phyloP scores from a whole-genome alignment of 2,888 invertebrate species.

The Euphydryas editha region DNA sequence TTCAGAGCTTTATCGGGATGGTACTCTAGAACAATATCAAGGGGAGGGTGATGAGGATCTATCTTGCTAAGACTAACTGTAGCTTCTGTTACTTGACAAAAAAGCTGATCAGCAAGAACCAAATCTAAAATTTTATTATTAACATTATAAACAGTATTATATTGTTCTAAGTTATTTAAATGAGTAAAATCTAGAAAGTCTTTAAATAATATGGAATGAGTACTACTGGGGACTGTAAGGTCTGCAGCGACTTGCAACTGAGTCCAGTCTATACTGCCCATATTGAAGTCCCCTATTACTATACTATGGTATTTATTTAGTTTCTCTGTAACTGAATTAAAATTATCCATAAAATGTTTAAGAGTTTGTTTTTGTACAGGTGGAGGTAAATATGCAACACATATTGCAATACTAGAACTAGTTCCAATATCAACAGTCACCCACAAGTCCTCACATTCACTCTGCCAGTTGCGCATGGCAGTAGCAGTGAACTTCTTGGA shows the following conservation, averaged over 20 bases:
- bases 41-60: background rate
- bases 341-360: background rate
- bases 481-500: background rate
- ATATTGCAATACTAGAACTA: background rate
- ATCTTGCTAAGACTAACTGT: background rate
- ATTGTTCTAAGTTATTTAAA: background rate
- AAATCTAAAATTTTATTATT: background rate
- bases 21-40: background rate
- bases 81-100: background rate
- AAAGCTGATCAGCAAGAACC: background rate
- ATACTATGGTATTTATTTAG: background rate
- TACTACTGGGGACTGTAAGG: background rate
- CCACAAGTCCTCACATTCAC: background rate
- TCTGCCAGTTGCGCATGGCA: background rate
- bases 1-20: background rate
- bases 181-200: background rate
- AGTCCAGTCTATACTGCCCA: background rate
- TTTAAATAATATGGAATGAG: background rate
- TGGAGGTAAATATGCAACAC: background rate
- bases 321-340: background rate
- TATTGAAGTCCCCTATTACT: background rate
- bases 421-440: background rate
- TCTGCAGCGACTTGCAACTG: background rate
- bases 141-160: background rate
- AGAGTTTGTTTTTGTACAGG: background rate